Percentiles rank a stretch among this genome's conserved stretches.
These are phyloP conservation scores for Apocheima hispidaria DNA, from an alignment of 2,888 invertebrate species.

Conservation along the genomic window DNA sequence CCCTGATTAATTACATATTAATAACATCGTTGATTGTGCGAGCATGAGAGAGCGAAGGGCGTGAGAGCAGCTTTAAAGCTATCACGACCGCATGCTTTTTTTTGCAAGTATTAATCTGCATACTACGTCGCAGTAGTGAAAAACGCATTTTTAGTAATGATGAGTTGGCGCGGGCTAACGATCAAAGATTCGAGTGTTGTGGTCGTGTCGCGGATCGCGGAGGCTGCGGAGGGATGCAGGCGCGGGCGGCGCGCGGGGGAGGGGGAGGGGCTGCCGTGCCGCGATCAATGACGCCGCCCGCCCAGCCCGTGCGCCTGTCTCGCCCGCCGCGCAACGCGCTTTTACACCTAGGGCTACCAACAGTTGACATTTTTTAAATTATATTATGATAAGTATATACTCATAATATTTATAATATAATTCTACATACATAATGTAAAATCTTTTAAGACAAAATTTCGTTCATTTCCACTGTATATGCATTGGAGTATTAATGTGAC, in stretches of 20 bases:
- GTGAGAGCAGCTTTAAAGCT: too few relatives aligned
- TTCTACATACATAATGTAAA: too few relatives aligned
- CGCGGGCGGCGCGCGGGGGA: conserved; percentile 46
- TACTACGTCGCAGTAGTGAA: conserved; percentile 19
- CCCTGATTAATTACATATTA: too few relatives aligned
- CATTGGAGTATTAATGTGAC: too few relatives aligned
- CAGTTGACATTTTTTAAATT: neutral
- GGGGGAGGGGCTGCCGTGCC: conserved; percentile 72
- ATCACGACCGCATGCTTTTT: neutral
- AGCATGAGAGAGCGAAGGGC: too few relatives aligned
- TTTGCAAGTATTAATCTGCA: conserved; percentile 11
- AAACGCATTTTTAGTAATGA: conserved; percentile 41
- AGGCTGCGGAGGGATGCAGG: conserved; percentile 63
- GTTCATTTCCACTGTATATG: too few relatives aligned
- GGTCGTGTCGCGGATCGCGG: conserved; percentile 58
- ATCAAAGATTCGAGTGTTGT: conserved; percentile 60
- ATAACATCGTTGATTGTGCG: too few relatives aligned
- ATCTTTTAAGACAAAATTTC: too few relatives aligned
- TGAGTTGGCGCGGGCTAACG: conserved; percentile 43
- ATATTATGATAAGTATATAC: neutral
- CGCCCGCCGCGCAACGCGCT: conserved; percentile 38
- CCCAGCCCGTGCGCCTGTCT: conserved; percentile 49
- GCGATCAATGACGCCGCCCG: conserved; percentile 81
- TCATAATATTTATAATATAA: too few relatives aligned
- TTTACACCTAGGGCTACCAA: conserved; percentile 33